A percentile compares a stretch with the other conserved stretches of the same genome.
These are phyloP conservation scores for Peribatodes rhomboidaria DNA, from an alignment of 2,888 invertebrate species.

Conservation along the genomic window DNA sequence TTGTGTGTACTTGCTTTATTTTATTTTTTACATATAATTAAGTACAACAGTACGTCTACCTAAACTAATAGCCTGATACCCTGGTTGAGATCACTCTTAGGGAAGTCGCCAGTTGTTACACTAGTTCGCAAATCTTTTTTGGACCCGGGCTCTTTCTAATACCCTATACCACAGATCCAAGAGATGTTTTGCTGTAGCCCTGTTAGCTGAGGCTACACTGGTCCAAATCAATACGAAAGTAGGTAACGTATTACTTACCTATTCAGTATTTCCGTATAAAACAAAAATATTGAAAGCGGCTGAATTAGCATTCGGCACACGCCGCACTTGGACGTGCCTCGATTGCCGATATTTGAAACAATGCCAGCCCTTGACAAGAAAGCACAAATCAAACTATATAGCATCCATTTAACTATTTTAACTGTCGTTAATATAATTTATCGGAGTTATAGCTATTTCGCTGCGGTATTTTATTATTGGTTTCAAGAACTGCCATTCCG, in stretches of 20 bases:
- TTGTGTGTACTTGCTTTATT: too few species aligned
- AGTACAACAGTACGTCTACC: too few species aligned
- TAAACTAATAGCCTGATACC: too few species aligned
- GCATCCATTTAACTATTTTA: constrained; percentile 65
- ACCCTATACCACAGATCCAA: too few species aligned
- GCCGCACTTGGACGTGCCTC: constrained; percentile 70
- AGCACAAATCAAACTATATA: constrained; percentile 76
- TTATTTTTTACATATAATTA: too few species aligned
- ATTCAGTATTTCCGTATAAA: constrained; percentile 55
- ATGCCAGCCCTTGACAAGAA: constrained; percentile 74
- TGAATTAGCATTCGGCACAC: constrained; percentile 72
- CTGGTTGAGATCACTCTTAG: too few species aligned
- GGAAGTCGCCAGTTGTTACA: too few species aligned
- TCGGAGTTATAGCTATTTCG: constrained; percentile 50
- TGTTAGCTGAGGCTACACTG: not conserved
- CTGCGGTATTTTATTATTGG: constrained; percentile 61
- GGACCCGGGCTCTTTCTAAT: too few species aligned
- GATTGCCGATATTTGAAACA: constrained; percentile 79
- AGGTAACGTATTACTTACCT: constrained; percentile 57
- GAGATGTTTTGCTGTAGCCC: too few species aligned
- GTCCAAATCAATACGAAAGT: constrained; percentile 56
- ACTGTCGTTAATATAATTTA: constrained; percentile 64
- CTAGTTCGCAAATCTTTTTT: too few species aligned
- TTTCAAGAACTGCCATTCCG: constrained; percentile 56
- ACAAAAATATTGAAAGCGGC: constrained; percentile 76